Evolutionary conservation across 1,140 invertebrate species (phyloP), one percentile per base, ranked within the genome.

Genomic region (Drosophila arawakana): DNA sequence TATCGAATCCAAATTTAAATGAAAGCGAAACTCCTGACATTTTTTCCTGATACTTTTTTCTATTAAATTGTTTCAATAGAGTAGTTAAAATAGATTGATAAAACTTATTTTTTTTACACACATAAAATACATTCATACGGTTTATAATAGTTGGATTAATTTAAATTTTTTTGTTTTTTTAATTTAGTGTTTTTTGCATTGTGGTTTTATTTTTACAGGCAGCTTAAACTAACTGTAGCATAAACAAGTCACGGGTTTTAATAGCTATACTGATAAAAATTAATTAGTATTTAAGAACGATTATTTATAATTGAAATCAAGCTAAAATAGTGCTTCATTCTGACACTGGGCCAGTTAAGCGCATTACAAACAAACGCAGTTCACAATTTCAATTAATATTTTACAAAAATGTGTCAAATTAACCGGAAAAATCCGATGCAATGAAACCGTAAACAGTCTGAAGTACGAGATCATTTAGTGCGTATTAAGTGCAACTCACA

Each of bases 221-320:
- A 35, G 50, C 25, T 34, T 10, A 52, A n/a, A 8, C 34, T 15
- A 10, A 37, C 0, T 37, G 30, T 8, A 37, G 30, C 50, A 54
- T 13, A 54, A 54, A 35, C 25, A 54, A 35, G 30, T 52, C 25
- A 25, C 5, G 11, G n/a, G 21, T 34, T 34, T 34, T 52, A 55
- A 11, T 39, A 55, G 43, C 41, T 58, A 59, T 59, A 9, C 41
- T 39, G 61, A 61, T 61, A 68, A 60, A 41, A 54, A 61, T 55
- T 39, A 60, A 60, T 37, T 62, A 13, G 18, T 18, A 35, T 35
- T 21, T 10, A 37, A 74, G 58, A 50, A 43, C 50, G 72, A 62
- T 74, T 74, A 74, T 62, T 69, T 62, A 58, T 62, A 74, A 74
- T 70, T 74, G 66, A 50, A 74, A 73, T 61, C 49, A 68, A 37